Percentiles rank a stretch among this genome's conserved stretches.
phyloP scores from a whole-genome alignment of 2,113 vertebrate genomes.

The Oncorhynchus masou region DNA sequence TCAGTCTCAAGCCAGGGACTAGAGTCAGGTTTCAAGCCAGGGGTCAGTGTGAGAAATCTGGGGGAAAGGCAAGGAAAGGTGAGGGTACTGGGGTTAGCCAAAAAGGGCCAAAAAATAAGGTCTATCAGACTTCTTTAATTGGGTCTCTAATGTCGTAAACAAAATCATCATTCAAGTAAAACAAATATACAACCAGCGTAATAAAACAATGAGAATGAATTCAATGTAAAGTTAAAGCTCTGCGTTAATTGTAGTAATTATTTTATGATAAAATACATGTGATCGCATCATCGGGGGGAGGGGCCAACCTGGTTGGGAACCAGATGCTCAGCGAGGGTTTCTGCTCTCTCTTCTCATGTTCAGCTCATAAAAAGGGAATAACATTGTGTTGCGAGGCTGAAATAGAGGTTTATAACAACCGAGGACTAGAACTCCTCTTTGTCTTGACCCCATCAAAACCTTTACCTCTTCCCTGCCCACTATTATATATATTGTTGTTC shows the following conservation, averaged over 20 bases:
- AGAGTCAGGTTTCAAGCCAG: constrained; percentile 29
- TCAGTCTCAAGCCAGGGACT: constrained; percentile 17
- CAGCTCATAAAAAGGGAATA: constrained; percentile 30
- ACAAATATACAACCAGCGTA: background rate
- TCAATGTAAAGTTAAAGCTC: background rate
- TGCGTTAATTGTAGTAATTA: constrained; percentile 12
- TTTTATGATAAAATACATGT: constrained; percentile 31
- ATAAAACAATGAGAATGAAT: background rate
- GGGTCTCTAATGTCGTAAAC: constrained; percentile 24
- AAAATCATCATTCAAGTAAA: constrained; percentile 21
- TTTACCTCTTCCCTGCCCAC: constrained; percentile 9
- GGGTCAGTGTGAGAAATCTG: constrained; percentile 14
- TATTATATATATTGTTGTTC: constrained; percentile 28
- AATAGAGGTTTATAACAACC: constrained; percentile 5
- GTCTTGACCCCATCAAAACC: constrained; percentile 27
- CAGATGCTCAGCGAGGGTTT: constrained; percentile 27
- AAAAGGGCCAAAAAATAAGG: background rate
- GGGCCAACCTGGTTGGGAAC: constrained; percentile 21
- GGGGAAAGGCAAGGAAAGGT: background rate
- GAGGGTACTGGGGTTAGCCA: background rate
- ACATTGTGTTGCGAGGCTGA: background rate
- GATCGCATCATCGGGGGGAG: constrained; percentile 2
- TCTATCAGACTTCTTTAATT: background rate
- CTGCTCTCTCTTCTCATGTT: constrained; percentile 30
- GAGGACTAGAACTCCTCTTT: constrained; percentile 16